Evolutionary conservation across 2,888 invertebrate species (phyloP), one percentile per base, ranked within the genome.

Genomic region (Machimus atricapillus): DNA sequence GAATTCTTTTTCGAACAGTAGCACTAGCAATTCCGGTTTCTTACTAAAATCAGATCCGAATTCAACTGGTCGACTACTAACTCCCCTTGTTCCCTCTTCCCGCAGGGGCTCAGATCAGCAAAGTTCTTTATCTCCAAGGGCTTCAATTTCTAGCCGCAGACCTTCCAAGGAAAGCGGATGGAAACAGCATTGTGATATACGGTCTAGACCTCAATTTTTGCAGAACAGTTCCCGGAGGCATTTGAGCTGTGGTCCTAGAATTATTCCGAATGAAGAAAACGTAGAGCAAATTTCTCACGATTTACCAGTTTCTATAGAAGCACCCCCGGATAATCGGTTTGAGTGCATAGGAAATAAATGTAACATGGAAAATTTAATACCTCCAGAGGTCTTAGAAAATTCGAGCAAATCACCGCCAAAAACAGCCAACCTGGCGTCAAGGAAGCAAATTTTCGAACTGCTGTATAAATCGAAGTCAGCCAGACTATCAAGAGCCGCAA

Each of bases 161-260:
- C 73, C 52, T 27, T 27, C 40, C 6, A 82, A 82, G 14, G 78
- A 52, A 46, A 66, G 46, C 56, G 74, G 85, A 37, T 85, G n/a
- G 27, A 37, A 23, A 5, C 73, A 52, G 58, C 23, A 56, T 0
- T 58, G 58, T 34, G 86, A 86, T 27, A 9, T 43, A 9, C 78
- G 56, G 14, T 40, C 31, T 52, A 74, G 58, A 37, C 19, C 43
- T 27, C 56, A 43, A 81, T 14, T 87, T 37, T n/a, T 58, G 7
- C 74, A 85, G 43, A 87, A 40, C 37, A 77, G 52, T 4, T 89
- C 19, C 89, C 90, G 86, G 46, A 90, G 92, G 0, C 90, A 91
- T 73, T 90, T 91, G 5, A 92, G 92, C 87, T 91, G 92, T 88
- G 92, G 91, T 16, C 91, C 91, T 4, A 90, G 90, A 8, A 89